Conservation (phyloP, 2,888 invertebrate species). For the Microplitis deprimator region DNA sequence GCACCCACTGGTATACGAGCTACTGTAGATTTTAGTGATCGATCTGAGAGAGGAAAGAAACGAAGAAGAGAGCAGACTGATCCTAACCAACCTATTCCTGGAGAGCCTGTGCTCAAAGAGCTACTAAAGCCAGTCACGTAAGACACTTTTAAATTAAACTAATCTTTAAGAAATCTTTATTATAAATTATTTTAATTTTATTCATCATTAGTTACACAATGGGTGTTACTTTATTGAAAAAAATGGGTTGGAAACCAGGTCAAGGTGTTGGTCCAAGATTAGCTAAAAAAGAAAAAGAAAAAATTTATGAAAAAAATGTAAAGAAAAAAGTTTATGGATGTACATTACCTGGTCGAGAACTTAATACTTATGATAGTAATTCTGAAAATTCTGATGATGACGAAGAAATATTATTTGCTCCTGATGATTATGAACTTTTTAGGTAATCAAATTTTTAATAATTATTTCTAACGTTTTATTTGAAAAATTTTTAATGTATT, state of each 20-base stretch:
- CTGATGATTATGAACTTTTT: constrained; percentile 86
- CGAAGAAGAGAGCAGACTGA: constrained; percentile 66
- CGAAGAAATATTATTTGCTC: constrained; percentile 78
- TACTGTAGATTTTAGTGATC: constrained; percentile 80
- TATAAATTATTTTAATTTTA: constrained; percentile 27
- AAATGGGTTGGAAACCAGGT: constrained; percentile 94
- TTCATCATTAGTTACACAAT: constrained; percentile 81
- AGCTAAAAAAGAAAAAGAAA: constrained; percentile 69
- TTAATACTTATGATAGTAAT: constrained; percentile 51
- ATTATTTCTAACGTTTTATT: not conserved
- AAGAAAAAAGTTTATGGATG: constrained; percentile 74
- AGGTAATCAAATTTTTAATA: constrained; percentile 61
- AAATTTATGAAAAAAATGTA: constrained; percentile 58
- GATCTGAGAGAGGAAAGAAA: constrained; percentile 64
- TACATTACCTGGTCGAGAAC: constrained; percentile 64
- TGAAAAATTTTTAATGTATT: not conserved
- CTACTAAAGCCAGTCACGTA: constrained; percentile 75
- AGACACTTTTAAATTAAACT: constrained; percentile 36
- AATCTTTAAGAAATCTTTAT: constrained; percentile 5
- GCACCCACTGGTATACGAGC: constrained; percentile 90
- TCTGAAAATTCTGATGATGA: constrained; percentile 74
- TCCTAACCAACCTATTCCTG: constrained; percentile 70
- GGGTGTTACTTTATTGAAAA: constrained; percentile 86
- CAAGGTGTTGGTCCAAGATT: constrained; percentile 84
- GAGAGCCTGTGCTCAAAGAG: constrained; percentile 73